Percentiles rank a stretch among this genome's conserved stretches.
phyloP scores from a whole-genome alignment of 1,140 invertebrate species.

The Cotesia typhae region DNA sequence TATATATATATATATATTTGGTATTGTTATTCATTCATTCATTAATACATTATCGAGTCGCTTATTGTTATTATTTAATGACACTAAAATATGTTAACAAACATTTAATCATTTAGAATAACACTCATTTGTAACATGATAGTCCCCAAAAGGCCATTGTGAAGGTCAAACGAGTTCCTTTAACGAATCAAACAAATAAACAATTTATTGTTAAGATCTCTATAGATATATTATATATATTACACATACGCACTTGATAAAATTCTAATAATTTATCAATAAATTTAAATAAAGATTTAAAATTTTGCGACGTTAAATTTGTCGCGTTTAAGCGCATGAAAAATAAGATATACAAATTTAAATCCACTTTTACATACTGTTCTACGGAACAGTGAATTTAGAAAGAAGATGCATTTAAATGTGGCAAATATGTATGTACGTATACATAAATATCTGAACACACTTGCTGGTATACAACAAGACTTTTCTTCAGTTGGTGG shows the following conservation, averaged over 20 bases:
- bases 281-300: too few species aligned
- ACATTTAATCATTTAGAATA: neutral
- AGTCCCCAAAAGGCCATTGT: slow-evolving; percentile 16
- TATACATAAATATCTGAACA: slow-evolving; percentile 16
- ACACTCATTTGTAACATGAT: slow-evolving; percentile 3
- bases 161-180: slow-evolving; percentile 19
- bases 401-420: slow-evolving; percentile 20
- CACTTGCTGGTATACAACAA: too few species aligned
- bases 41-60: too few species aligned
- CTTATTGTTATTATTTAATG: too few species aligned
- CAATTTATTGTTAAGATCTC: neutral
- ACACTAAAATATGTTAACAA: neutral
- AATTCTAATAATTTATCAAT: too few species aligned
- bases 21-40: too few species aligned
- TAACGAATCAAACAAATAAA: slow-evolving; percentile 7
- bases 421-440: slow-evolving; percentile 18
- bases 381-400: neutral
- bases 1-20: too few species aligned
- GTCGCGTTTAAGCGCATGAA: too few species aligned
- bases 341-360: neutral
- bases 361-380: too few species aligned
- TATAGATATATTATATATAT: too few species aligned
- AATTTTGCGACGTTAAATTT: too few species aligned
- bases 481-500: slow-evolving; percentile 22
- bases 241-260: too few species aligned